A percentile compares a stretch with the other conserved stretches of the same genome.
These are phyloP conservation scores for Panagrolaimus sp. DNA, from an alignment of 1,140 invertebrate species.

Conservation along the genomic window DNA sequence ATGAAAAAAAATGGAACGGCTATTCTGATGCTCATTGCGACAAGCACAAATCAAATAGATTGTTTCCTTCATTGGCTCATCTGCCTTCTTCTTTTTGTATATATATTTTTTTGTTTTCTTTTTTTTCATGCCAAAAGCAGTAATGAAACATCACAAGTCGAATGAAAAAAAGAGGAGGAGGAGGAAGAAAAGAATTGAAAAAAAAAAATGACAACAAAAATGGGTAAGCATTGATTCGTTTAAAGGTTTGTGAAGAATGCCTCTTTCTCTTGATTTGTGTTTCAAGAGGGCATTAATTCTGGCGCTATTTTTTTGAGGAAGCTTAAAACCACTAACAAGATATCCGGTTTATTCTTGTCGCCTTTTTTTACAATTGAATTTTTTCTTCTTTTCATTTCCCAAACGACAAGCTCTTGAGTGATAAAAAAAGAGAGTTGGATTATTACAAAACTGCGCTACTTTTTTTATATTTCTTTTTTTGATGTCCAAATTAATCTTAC, in stretches of 20 bases:
- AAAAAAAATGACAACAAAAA: background rate
- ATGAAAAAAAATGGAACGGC: background rate
- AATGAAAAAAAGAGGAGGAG: too few relatives aligned
- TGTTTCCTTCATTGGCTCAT: slow-evolving; percentile 9
- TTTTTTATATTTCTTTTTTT: too few relatives aligned
- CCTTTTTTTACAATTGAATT: background rate
- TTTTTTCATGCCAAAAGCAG: slow-evolving; percentile 5
- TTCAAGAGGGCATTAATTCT: slow-evolving; percentile 9
- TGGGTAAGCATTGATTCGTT: background rate
- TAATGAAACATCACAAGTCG: too few relatives aligned
- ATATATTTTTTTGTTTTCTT: too few relatives aligned
- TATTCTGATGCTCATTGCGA: slow-evolving; percentile 5
- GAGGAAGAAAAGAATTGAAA: background rate
- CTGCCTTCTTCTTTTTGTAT: slow-evolving; percentile 1
- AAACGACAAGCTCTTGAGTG: slow-evolving; percentile 4
- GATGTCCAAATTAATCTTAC: too few relatives aligned
- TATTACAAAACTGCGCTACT: too few relatives aligned
- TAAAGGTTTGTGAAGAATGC: background rate
- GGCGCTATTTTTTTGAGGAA: background rate
- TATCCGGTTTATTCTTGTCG: slow-evolving; percentile 1
- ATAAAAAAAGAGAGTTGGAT: background rate
- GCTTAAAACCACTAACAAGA: slow-evolving; percentile 4
- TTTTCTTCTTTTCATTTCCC: background rate
- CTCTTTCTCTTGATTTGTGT: background rate
- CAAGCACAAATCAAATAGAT: slow-evolving; percentile 16